These are phyloP conservation scores for Liposcelis brunnea DNA, from an alignment of 2,888 invertebrate species.

Conservation along the genomic window DNA sequence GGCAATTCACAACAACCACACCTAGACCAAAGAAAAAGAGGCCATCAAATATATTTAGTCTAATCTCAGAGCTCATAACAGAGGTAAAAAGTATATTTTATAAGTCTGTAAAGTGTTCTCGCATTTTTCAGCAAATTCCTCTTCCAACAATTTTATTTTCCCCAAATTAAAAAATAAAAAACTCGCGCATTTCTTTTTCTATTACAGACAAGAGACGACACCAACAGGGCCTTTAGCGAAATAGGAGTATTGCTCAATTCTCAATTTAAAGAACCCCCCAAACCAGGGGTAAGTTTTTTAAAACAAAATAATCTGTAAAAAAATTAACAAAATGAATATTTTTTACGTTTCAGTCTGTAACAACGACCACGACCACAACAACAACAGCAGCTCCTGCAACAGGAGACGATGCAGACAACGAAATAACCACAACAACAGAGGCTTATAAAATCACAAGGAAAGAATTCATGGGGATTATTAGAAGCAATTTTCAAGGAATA, in stretches of 20 bases:
- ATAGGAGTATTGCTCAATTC: neutral
- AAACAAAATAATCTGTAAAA: no score
- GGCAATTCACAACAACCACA: neutral
- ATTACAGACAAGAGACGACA: slow-evolving; percentile 5
- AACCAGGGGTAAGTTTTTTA: no score
- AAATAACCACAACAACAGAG: slow-evolving; percentile 1
- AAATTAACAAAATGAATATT: no score
- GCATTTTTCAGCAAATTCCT: no score
- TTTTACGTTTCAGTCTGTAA: no score
- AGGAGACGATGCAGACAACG: neutral
- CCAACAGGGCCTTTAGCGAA: neutral
- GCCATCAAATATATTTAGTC: slow-evolving; percentile 5
- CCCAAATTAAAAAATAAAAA: neutral
- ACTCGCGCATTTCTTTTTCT: neutral
- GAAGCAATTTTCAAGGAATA: slow-evolving; percentile 3
- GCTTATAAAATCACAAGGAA: slow-evolving; percentile 1
- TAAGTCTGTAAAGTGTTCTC: no score
- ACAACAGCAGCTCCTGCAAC: neutral
- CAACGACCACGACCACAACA: neutral
- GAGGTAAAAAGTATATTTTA: neutral
- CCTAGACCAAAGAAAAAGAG: neutral
- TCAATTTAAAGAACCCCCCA: neutral
- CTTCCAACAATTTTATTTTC: neutral
- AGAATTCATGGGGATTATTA: slow-evolving; percentile 1
- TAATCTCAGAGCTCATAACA: neutral